phyloP scores from a whole-genome alignment of 2,113 vertebrate species.

The Sinosuthora webbiana region DNA sequence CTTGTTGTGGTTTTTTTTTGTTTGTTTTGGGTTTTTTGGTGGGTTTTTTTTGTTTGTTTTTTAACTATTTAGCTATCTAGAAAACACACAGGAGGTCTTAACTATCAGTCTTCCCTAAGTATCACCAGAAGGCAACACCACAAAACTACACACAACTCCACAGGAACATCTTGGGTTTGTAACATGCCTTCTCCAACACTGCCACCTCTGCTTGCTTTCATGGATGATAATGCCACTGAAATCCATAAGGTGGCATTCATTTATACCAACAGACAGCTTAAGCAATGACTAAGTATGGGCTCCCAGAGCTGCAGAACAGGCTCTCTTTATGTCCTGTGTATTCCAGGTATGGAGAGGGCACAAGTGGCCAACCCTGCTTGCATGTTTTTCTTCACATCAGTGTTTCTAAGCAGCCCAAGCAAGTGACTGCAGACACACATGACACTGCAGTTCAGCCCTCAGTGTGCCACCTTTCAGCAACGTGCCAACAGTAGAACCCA shows the following conservation, averaged over 20 bases:
- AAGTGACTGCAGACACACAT: not conserved
- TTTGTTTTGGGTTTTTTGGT: not conserved
- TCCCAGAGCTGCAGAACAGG: constrained; percentile 21
- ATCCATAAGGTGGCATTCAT: constrained; percentile 16
- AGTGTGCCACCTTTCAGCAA: not conserved
- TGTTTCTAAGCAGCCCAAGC: not conserved
- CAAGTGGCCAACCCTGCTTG: not conserved
- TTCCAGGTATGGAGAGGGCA: constrained; percentile 5
- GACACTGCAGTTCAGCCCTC: not conserved
- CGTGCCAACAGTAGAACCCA: rapidly evolving
- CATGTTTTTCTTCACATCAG: not conserved
- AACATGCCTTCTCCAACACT: not conserved
- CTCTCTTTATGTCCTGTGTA: constrained; percentile 10
- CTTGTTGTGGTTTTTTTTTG: not conserved
- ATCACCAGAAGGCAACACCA: not conserved
- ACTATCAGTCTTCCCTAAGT: not conserved
- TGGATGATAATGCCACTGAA: not conserved
- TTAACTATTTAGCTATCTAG: not conserved
- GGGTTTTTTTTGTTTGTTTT: not conserved
- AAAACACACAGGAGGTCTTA: not conserved
- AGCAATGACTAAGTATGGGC: not conserved
- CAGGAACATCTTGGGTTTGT: not conserved
- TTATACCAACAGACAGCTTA: not conserved
- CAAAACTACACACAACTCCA: not conserved
- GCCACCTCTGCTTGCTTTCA: not conserved